These are phyloP conservation scores for Gavia stellata DNA, from an alignment of 2,113 vertebrate species.

Conservation along the genomic window DNA sequence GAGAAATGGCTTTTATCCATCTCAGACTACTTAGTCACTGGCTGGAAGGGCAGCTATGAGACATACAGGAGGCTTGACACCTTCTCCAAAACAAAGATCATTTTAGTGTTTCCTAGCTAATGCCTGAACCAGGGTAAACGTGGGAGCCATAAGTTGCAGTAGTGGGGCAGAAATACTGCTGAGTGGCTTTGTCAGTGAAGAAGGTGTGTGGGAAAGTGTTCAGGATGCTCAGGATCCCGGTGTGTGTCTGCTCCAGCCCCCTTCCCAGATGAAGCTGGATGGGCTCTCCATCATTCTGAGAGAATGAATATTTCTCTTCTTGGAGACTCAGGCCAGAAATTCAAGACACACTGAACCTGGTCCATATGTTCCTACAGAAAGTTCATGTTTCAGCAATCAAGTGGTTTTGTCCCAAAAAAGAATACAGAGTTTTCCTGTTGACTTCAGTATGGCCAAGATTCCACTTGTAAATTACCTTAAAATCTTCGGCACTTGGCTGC, in stretches of 20 bases:
- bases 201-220: neutral
- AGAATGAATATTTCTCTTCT: neutral
- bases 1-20: neutral
- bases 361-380: neutral
- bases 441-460: neutral
- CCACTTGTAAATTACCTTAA: neutral
- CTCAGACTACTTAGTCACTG: neutral
- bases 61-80: neutral
- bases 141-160: neutral
- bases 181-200: neutral
- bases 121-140: neutral
- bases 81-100: neutral
- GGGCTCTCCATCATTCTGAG: neutral
- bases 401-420: neutral
- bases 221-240: neutral
- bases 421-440: neutral
- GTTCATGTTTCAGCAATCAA: neutral
- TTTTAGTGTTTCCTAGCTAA: neutral
- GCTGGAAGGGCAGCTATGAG: neutral
- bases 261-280: neutral
- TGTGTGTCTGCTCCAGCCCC: neutral
- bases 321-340: neutral
- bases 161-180: neutral
- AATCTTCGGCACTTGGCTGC: neutral
- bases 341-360: neutral